A percentile compares a stretch with the other conserved stretches of the same genome.
These are phyloP conservation scores for Steinernema feltiae DNA, from an alignment of 1,140 invertebrate species.

Conservation along the genomic window DNA sequence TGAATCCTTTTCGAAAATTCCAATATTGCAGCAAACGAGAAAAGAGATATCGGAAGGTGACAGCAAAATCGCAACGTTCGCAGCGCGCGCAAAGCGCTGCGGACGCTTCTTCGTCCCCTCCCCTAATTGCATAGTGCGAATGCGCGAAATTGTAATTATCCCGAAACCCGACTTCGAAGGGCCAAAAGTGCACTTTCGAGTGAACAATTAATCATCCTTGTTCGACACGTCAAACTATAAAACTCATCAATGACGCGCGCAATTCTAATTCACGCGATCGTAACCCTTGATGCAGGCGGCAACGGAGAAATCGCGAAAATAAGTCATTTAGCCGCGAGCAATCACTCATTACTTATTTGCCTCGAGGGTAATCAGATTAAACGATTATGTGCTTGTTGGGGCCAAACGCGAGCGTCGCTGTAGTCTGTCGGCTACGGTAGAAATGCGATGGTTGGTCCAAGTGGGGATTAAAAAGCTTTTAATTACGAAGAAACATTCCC, in stretches of 20 bases:
- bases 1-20: not conserved
- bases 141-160: not conserved
- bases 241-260: slow-evolving; percentile 1
- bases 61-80: not conserved
- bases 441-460: too few species aligned
- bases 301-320: too few species aligned
- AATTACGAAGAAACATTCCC: not conserved
- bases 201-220: slow-evolving; percentile 2
- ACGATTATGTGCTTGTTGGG: not conserved
- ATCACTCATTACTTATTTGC: too few species aligned
- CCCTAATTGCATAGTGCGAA: slow-evolving; percentile 6
- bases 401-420: not conserved
- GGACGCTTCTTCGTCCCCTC: not conserved
- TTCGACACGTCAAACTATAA: slow-evolving; percentile 1
- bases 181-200: not conserved
- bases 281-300: too few species aligned
- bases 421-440: too few species aligned
- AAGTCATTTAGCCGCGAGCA: too few species aligned
- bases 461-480: not conserved
- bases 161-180: not conserved
- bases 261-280: not conserved
- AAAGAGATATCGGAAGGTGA: not conserved
- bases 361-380: too few species aligned
- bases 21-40: not conserved
- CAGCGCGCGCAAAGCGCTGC: too few species aligned